Conservation (phyloP, 2,888 invertebrate genomes). For the Lithophane leautieri region DNA sequence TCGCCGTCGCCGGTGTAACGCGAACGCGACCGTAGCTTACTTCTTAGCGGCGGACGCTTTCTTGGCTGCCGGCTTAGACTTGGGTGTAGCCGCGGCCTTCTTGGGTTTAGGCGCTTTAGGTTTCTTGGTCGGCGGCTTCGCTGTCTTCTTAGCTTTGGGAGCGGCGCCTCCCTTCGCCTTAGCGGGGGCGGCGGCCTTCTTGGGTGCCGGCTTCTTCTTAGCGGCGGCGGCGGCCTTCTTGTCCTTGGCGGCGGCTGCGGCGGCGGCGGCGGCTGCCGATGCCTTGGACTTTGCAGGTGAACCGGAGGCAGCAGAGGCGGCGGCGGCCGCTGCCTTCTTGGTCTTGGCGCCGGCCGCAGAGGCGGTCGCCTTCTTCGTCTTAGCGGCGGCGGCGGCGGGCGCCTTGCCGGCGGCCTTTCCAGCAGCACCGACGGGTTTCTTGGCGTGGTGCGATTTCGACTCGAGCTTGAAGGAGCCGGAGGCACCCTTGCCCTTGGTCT, state of each 20-base stretch:
- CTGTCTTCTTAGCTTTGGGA: conserved; percentile 70
- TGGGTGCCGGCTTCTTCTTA: conserved; percentile 61
- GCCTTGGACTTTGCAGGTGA: conserved; percentile 60
- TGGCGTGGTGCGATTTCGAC: conserved; percentile 66
- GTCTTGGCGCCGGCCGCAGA: conserved; percentile 62
- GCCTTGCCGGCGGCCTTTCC: conserved; percentile 19
- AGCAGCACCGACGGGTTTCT: conserved; percentile 31
- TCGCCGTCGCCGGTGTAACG: conserved; percentile 18
- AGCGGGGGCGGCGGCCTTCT: conserved; percentile 53
- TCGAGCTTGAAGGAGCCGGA: conserved; percentile 85
- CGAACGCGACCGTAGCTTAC: conserved; percentile 36
- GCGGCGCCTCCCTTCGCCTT: conserved; percentile 64
- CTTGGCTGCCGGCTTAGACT: conserved; percentile 65
- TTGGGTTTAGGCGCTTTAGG: conserved; percentile 81
- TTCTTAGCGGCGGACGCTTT: conserved; percentile 63
- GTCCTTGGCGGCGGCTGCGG: conserved; percentile 49
- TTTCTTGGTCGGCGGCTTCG: conserved; percentile 78
- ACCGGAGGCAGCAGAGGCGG: conserved; percentile 44
- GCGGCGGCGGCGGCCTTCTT: conserved; percentile 29
- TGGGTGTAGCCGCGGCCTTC: conserved; percentile 69
- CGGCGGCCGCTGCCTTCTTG: conserved; percentile 40
- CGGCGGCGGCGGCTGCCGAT: conserved; percentile 39
- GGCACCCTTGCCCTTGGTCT: conserved; percentile 90
- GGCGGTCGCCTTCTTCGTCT: conserved; percentile 45
- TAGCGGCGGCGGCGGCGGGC: conserved; percentile 27